Conservation (phyloP, 1,140 invertebrate species). For the Portunus trituberculatus region DNA sequence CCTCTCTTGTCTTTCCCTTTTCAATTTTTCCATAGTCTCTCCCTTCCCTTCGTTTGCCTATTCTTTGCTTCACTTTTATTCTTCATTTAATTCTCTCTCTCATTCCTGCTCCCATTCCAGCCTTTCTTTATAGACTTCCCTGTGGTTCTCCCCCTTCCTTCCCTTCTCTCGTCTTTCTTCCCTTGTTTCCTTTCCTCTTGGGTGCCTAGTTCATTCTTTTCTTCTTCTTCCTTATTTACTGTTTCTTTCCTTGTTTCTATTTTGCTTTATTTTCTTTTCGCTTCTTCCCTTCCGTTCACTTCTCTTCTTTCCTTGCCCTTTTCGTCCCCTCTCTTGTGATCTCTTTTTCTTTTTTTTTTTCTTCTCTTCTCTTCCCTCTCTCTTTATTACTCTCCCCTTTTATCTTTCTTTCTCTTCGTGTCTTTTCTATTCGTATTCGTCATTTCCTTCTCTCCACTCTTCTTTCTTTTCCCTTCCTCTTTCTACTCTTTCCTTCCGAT, state of each 20-base stretch:
- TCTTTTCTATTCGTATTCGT: not conserved
- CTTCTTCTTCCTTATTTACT: not conserved
- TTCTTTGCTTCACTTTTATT: constrained; percentile 3
- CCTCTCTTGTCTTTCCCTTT: not conserved
- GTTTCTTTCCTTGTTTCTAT: not conserved
- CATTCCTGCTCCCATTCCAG: not conserved
- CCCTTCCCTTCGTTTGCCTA: not conserved
- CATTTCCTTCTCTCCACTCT: not conserved
- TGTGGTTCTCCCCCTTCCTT: not conserved
- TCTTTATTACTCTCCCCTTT: not conserved
- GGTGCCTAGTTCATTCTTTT: not conserved
- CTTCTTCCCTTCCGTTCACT: not conserved
- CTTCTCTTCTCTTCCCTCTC: not conserved
- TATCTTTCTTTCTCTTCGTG: not conserved
- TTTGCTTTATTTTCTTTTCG: not conserved
- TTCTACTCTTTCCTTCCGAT: not conserved
- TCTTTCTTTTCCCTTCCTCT: too few species aligned
- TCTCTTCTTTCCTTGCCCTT: not conserved
- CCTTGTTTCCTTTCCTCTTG: not conserved
- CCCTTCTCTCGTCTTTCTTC: not conserved
- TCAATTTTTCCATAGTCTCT: not conserved
- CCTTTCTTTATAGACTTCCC: not conserved
- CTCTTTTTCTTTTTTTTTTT: not conserved
- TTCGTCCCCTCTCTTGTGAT: not conserved
- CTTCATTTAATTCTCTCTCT: not conserved